Evolutionary conservation across 2,113 vertebrate species (phyloP).

Genomic region (Calidris pugnax): DNA sequence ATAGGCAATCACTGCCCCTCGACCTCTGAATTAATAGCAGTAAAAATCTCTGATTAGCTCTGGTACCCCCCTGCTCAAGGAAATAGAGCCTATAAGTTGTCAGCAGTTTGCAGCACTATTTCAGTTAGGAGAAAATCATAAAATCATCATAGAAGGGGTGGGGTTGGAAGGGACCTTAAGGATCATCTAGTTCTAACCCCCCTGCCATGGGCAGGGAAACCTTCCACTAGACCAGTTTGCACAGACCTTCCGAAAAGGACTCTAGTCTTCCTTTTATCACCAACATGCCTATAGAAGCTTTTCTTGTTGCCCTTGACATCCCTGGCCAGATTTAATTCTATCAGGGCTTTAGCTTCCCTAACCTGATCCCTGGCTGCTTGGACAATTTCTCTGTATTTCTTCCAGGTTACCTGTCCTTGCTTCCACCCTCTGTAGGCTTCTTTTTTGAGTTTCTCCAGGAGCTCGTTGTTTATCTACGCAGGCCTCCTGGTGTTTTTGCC

Average conservation of each 20-base stretch:
- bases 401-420: not conserved
- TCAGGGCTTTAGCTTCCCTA: not conserved
- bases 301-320: not conserved
- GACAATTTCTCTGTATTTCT: not conserved
- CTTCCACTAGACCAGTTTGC: no score
- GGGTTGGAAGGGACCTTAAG: not conserved
- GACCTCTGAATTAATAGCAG: not conserved
- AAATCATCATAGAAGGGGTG: not conserved
- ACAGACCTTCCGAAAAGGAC: no score
- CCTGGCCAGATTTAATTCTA: not conserved
- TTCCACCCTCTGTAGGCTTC: not conserved
- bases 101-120: not conserved
- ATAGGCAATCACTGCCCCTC: not conserved
- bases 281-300: not conserved
- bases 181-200: not conserved
- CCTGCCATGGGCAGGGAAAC: no score
- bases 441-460: not conserved
- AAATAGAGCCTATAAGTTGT: not conserved
- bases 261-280: not conserved
- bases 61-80: not conserved
- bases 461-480: not conserved
- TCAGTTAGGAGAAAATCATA: not conserved
- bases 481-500: not conserved
- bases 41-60: not conserved
- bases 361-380: not conserved